Evolutionary conservation across 1,140 invertebrate genomes (phyloP), one percentile per base, ranked within the genome.

Genomic region (Hycleus phaleratus): DNA sequence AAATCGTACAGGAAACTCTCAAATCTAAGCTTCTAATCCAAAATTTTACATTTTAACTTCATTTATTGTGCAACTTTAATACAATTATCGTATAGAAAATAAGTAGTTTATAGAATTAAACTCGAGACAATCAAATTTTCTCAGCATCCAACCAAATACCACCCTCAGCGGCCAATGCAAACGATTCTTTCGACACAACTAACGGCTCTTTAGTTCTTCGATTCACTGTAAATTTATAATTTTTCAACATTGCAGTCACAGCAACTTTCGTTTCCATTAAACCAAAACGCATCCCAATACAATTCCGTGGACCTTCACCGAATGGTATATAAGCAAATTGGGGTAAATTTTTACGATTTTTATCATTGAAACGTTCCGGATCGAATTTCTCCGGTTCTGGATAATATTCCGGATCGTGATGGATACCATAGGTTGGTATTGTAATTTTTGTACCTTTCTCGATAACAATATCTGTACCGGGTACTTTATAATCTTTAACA

Each of bases 251-350:
- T 18, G 46, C 46, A 0, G 50, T 56, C 8, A 72, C 43, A 7
- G 68, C 71, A 42, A 64, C 45, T 48, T 67, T 68, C 2, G 60
- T 61, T 60, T 70, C 67, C 54, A 70, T 56, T 24, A 63, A 44
- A 7, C 61, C 71, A 47, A 70, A 71, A 45, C 62, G 46, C 42
- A 62, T 47, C 6, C 86, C 88, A 61, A 90, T 88, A 68, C 88
- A 91, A 69, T 82, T 86, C 44, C 86, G 78, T 0, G 85, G 84
- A 7, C 89, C 89, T 46, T 85, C 81, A 1, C 88, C 88, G 64
- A 93, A 93, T 0, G 90, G 88, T 38, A 90, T 68, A 69, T 83
- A 91, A 0, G 81, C 75, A 62, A 76, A 82, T 46, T 70, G 77
- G 45, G 39, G 62, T 47, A 67, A 73, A 58, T 45, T 69, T 62